Base-by-base conservation (phyloP, 2,888 invertebrate genomes). In the Drosophila peninsularis region DNA sequence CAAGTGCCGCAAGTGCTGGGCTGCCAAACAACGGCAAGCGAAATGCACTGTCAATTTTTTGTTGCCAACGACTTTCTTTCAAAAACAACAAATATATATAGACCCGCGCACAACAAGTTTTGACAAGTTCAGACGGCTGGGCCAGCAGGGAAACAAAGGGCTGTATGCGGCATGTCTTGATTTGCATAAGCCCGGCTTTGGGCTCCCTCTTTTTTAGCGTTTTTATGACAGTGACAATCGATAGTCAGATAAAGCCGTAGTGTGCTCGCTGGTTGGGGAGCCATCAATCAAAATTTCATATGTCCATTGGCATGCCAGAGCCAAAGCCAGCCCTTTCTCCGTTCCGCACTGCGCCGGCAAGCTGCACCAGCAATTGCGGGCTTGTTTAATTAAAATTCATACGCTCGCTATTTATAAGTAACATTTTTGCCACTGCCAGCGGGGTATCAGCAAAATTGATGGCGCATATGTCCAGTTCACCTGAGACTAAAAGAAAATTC, bases 161-260 rank as follows among this genome's bases (percentile, higher is more conserved):
- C 73, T 80, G 73, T 75, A 79, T 75, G 84, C 70, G 72, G 84
- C 71, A 77, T 85, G 83, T 88, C 88, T 85, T 85, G 86, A 88
- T 85, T 85, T 85, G 86, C 88, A 85, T 85, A 88, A 85, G 86
- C 83, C 69, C 66, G 65, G 47, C 67, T 68, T 55, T 66, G 57
- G 52, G 70, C 60, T 63, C 32, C 9, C 52, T 42, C 53, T 49
- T 71, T 79, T 85, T 62, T 72, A 58, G 50, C 62, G 69, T 61
- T 85, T 88, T 88, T 85, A 82, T 85, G 88, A 80, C 82, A 80
- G 78, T 66, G 86, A 82, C 88, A 84, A 84, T 88, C 84, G 88
- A 84, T 88, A 85, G 80, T 66, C 78, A 69, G 82, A 76, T 71
- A 69, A 55, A 56, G 66, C 68, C 65, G 64, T 63, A 58, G 72